Base-by-base conservation (phyloP, 2,113 vertebrate species). In the Nycticryphes semicollaris region DNA sequence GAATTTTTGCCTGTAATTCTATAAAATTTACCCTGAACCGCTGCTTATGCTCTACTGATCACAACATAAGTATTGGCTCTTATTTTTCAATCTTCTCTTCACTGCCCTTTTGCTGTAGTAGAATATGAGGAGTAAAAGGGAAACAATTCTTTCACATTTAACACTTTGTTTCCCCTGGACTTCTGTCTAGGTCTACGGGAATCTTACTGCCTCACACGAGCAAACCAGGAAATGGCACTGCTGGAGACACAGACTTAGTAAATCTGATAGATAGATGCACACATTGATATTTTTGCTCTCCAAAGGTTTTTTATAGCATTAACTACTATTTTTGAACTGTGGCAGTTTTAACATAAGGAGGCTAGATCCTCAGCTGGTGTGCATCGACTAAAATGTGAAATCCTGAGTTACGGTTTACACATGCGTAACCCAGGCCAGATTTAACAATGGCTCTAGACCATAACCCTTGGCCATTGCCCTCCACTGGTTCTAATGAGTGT, bases 21-120 rank as follows among this genome's bases (percentile, higher is more conserved):
- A 51, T 87, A 94, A 96, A 94, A 96, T 95, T 96, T 96, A 83
- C 92, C 95, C 86, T 91, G 89, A 96, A 89, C 74, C 7, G 0
- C 95, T 91, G 56, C 74, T 94, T 91, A 97, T 91, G 96, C 89
- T 97, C 92, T 91, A 72, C 84, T 95, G 96, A 97, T 96, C 96
- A 96, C 91, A 97, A 95, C 74, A 92, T 96, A 95, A 94, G 91
- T 74, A 94, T 62, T 67, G 69, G 69, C 25, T 95, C 62, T 54
- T 96, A 76, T 79, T 96, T 97, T 96, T 94, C 95, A 97, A 37
- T 96, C 89, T 95, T 94, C 77, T 89, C 75, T 93, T 94, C 81
- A 63, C 50, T 92, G 87, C 87, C 74, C 54, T 93, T 91, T 91
- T 82, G 50, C 37, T 87, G 24, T 48, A 33, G 43, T 77, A 89